A percentile compares a stretch with the other conserved stretches of the same genome.
These are phyloP conservation scores for Scytalopus superciliaris DNA, from an alignment of 2,113 vertebrate species.

Conservation along the genomic window DNA sequence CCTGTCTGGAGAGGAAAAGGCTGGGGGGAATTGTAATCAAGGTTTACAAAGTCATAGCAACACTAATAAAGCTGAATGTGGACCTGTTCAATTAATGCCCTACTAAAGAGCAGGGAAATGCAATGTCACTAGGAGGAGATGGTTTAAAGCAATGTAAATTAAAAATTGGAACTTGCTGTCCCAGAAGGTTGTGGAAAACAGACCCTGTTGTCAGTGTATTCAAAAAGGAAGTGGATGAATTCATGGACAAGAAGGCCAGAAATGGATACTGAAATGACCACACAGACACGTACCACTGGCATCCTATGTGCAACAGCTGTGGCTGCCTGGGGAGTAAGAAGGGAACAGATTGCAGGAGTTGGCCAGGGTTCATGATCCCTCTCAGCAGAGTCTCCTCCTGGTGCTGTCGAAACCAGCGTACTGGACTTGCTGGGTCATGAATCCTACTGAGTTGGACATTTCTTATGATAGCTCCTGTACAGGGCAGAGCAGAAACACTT, in stretches of 20 bases:
- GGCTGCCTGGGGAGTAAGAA: background rate
- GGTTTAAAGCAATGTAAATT: background rate
- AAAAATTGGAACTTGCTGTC: background rate
- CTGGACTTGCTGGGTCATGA: background rate
- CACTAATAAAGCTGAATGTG: background rate
- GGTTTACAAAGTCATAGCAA: background rate
- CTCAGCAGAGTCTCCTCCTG: background rate
- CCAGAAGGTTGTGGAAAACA: background rate
- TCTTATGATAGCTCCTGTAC: background rate
- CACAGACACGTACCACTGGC: background rate
- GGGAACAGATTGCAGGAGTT: background rate
- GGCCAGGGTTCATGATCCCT: background rate
- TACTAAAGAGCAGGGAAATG: background rate
- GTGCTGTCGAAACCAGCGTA: accelerated
- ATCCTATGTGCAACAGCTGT: background rate
- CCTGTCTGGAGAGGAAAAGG: background rate
- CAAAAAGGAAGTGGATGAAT: background rate
- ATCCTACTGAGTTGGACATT: background rate
- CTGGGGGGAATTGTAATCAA: background rate
- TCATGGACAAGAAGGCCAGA: background rate
- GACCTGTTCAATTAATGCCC: background rate
- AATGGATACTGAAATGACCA: background rate
- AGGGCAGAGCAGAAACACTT: background rate
- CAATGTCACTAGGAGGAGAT: background rate
- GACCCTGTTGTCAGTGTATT: background rate